A percentile compares a stretch with the other conserved stretches of the same genome.
Conservation (phyloP, 2,888 invertebrate genomes). For the Drosophila borealis region DNA sequence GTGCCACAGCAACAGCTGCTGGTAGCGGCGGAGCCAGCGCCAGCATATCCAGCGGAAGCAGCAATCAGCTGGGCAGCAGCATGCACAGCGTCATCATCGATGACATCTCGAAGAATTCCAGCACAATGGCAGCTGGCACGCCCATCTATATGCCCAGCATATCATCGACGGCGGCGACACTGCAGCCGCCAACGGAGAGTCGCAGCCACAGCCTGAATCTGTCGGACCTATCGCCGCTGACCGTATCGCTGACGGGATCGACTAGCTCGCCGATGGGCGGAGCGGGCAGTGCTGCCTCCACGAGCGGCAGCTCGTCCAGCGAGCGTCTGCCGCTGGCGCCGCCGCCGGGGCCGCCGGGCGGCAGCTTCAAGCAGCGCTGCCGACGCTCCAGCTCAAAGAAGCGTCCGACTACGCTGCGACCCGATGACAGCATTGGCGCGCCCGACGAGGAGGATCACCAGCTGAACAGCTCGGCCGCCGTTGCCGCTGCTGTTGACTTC, state of each 20-base stretch:
- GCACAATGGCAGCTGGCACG: slow-evolving; percentile 66
- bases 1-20: slow-evolving; percentile 5
- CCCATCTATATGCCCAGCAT: slow-evolving; percentile 81
- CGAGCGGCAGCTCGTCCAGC: slow-evolving; percentile 15
- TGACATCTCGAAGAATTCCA: slow-evolving; percentile 82
- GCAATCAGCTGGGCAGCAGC: slow-evolving; percentile 56
- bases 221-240: slow-evolving; percentile 51
- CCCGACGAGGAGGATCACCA: slow-evolving; percentile 87
- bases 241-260: slow-evolving; percentile 22
- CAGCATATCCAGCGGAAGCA: slow-evolving; percentile 35
- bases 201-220: slow-evolving; percentile 40
- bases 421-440: slow-evolving; percentile 79
- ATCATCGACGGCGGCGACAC: slow-evolving; percentile 70
- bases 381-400: slow-evolving; percentile 90
- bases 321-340: slow-evolving; percentile 22
- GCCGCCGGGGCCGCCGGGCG: slow-evolving; percentile 48
- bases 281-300: slow-evolving; percentile 24
- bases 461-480: slow-evolving; percentile 85
- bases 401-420: slow-evolving; percentile 59
- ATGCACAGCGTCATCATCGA: slow-evolving; percentile 81
- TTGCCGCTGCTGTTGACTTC: neutral
- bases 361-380: slow-evolving; percentile 88
- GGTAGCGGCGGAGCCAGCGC: slow-evolving; percentile 3
- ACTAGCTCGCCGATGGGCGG: slow-evolving; percentile 17
- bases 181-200: slow-evolving; percentile 59